Evolutionary conservation across 35 echinoderm and acorn worm genomes (phyloP).

Genomic region (Apostichopus californicus): DNA sequence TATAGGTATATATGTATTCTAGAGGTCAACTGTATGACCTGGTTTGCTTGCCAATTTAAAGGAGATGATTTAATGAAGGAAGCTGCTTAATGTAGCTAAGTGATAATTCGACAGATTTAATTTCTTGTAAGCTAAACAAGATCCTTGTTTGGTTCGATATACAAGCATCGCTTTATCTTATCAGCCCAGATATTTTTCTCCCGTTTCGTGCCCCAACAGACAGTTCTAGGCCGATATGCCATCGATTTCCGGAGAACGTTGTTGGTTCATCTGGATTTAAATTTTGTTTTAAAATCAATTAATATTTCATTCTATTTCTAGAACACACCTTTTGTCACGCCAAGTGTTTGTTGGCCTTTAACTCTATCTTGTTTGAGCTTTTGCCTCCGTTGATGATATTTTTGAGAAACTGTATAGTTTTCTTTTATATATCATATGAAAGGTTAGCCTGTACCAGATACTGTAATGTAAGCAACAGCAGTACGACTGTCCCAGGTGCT

Average conservation of each 20-base stretch:
- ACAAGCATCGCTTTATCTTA: conserved; percentile 22
- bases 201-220: conserved; percentile 29
- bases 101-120: conserved; percentile 25
- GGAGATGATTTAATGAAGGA: conserved; percentile 28
- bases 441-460: conserved; percentile 43
- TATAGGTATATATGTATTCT: neutral
- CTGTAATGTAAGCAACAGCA: conserved; percentile 34
- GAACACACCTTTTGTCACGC: conserved; percentile 19
- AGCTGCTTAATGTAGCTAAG: conserved; percentile 12
- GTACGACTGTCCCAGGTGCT: conserved; percentile 47
- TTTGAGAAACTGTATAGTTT: conserved; percentile 17
- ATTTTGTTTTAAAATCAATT: conserved; percentile 56
- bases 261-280: conserved; percentile 48
- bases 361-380: conserved; percentile 20
- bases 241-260: conserved; percentile 35
- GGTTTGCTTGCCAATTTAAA: conserved; percentile 3
- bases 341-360: conserved; percentile 41
- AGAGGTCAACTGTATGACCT: conserved; percentile 23
- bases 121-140: conserved; percentile 16
- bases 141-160: conserved; percentile 1
- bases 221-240: conserved; percentile 22
- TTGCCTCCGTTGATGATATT: conserved; percentile 13
- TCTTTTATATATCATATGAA: neutral
- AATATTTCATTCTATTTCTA: conserved; percentile 34
- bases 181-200: conserved; percentile 32